Evolutionary conservation across 2,797 vertebrate species (phyloP).

Genomic region (Aphelocoma californica): DNA sequence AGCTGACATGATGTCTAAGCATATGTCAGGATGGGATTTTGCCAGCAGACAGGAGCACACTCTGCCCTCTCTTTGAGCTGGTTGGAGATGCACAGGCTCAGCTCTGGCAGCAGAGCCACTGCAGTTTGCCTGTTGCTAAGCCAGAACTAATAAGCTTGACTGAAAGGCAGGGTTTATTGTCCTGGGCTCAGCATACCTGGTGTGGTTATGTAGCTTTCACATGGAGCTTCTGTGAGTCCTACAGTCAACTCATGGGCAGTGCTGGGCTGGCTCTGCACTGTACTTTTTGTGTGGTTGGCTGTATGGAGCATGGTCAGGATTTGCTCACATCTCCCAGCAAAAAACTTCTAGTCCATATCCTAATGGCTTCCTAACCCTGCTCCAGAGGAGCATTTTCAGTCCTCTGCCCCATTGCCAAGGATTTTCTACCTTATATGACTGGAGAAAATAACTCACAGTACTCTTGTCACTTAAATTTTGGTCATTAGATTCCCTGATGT

Average conservation of each 20-base stretch:
- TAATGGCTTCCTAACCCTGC: not conserved
- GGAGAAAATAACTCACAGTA: not conserved
- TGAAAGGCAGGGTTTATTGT: slow-evolving; percentile 12
- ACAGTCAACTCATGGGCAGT: rapidly evolving
- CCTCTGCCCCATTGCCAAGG: not conserved
- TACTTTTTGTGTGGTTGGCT: not conserved
- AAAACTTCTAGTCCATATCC: not conserved
- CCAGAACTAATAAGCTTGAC: slow-evolving; percentile 37
- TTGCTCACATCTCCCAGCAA: not conserved
- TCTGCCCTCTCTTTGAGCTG: slow-evolving; percentile 38
- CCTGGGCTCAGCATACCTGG: not conserved
- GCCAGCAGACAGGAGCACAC: not conserved
- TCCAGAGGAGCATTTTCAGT: not conserved
- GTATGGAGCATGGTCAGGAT: not conserved
- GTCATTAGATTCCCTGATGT: not conserved
- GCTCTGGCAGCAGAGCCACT: slow-evolving; percentile 27
- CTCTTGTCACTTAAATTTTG: not conserved
- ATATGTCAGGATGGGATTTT: slow-evolving; percentile 47
- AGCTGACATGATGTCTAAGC: slow-evolving; percentile 39
- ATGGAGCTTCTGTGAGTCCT: not conserved
- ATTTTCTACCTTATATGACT: not conserved
- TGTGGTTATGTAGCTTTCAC: not conserved
- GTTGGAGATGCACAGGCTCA: not conserved
- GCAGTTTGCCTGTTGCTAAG: slow-evolving; percentile 26
- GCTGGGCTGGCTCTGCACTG: not conserved